These are phyloP conservation scores for Porites evermanni DNA, from an alignment of 92 coral and sea anemone genomes.

Conservation along the genomic window DNA sequence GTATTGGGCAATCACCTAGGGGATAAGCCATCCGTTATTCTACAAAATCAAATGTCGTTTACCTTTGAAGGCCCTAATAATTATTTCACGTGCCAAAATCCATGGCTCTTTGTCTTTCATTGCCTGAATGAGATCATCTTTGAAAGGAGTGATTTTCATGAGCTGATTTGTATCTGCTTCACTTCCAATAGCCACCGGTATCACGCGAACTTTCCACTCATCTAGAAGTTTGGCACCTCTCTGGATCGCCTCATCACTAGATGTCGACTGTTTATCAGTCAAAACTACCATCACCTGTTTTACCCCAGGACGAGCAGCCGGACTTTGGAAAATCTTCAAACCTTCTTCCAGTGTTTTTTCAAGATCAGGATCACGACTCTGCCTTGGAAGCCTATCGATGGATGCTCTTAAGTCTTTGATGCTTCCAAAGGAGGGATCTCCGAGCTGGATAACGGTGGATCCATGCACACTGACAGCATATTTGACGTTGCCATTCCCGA, in stretches of 20 bases:
- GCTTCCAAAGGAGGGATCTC: conserved; percentile 54
- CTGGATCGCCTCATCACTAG: conserved; percentile 60
- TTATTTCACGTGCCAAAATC: conserved; percentile 68
- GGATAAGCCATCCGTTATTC: neutral
- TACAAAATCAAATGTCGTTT: neutral
- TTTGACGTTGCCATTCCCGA: conserved; percentile 66
- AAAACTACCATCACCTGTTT: conserved; percentile 82
- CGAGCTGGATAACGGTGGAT: conserved; percentile 33
- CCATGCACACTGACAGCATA: conserved; percentile 72
- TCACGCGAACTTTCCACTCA: conserved; percentile 50
- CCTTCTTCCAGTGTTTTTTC: conserved; percentile 62
- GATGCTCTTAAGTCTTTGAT: conserved; percentile 48
- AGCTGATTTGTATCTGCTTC: conserved; percentile 60
- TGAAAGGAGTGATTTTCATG: conserved; percentile 61
- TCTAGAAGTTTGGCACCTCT: conserved; percentile 51
- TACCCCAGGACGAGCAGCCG: conserved; percentile 68
- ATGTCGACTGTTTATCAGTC: conserved; percentile 81
- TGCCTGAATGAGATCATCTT: conserved; percentile 56
- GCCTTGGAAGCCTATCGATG: conserved; percentile 45
- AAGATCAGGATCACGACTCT: conserved; percentile 64
- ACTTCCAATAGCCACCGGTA: conserved; percentile 72
- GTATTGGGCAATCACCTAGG: too few relatives aligned
- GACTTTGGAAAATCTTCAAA: conserved; percentile 67
- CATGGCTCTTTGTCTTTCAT: conserved; percentile 66
- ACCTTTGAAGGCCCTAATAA: conserved; percentile 69